phyloP scores from a whole-genome alignment of 92 coral and sea anemone genomes.

The Virgularia gustaviana region DNA sequence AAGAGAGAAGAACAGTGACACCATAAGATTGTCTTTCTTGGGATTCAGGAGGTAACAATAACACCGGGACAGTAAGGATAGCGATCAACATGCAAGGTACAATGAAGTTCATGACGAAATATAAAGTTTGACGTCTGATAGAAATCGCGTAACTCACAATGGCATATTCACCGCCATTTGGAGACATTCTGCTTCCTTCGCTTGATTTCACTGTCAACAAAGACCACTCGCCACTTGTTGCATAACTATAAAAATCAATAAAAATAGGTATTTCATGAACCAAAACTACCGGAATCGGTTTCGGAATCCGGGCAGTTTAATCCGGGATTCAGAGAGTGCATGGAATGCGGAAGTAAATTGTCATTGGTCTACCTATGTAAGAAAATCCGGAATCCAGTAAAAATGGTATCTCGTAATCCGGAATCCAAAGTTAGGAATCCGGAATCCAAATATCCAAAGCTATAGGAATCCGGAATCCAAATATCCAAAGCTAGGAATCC shows the following conservation, averaged over 20 bases:
- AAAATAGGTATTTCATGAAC: too few relatives aligned
- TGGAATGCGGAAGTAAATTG: too few relatives aligned
- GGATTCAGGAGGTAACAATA: slow-evolving; percentile 89
- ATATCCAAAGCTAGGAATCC: too few relatives aligned
- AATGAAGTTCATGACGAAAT: slow-evolving; percentile 93
- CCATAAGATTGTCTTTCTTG: slow-evolving; percentile 98
- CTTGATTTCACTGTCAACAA: slow-evolving; percentile 60
- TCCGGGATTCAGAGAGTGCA: too few relatives aligned
- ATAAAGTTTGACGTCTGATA: slow-evolving; percentile 80
- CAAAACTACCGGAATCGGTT: background rate
- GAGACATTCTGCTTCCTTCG: slow-evolving; percentile 48
- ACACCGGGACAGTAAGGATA: slow-evolving; percentile 85
- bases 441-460: too few relatives aligned
- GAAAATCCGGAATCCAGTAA: too few relatives aligned
- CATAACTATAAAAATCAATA: slow-evolving; percentile 61
- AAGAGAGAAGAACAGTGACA: slow-evolving; percentile 86
- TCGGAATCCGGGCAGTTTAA: background rate
- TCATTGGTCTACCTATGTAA: too few relatives aligned
- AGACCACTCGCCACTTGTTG: slow-evolving; percentile 87
- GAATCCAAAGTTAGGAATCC: too few relatives aligned
- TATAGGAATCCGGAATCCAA: too few relatives aligned
- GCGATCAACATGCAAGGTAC: slow-evolving; percentile 89
- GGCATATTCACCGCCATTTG: slow-evolving; percentile 68
- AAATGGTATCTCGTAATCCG: too few relatives aligned
- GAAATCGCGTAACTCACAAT: slow-evolving; percentile 64